Base-by-base conservation (phyloP, 2,888 invertebrate genomes). In the Octodonta nipae region DNA sequence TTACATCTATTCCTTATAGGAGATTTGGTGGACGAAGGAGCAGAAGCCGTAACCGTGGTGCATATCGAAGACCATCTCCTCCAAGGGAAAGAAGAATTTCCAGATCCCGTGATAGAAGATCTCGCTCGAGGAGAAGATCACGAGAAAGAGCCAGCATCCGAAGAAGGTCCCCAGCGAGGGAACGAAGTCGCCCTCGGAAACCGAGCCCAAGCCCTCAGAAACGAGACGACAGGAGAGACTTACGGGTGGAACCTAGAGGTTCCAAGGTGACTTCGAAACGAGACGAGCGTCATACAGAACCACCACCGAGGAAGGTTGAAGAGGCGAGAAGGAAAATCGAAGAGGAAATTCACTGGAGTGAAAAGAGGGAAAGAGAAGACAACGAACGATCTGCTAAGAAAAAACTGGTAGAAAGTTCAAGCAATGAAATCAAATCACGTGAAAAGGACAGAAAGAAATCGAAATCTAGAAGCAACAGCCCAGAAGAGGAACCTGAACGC, bases 51-150 rank as follows among this genome's bases (percentile, higher is more conserved):
- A 62, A 61, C 37, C 53, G 56, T 43, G 40, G 51, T 26, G 13
- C 35, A 3, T 51, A 52, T 31, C 37, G 58, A 26, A 46, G 57
- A 32, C 43, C 51, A 4, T 56, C 61, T 16, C 42, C 52, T 22
- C 41, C 50, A 6, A 42, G 56, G 8, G 56, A 53, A 20, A 47
- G 50, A 31, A 43, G 52, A 26, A 44, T 47, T 30, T 46, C 50
- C 13, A 45, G 56, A 32, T 63, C 64, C 2, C 49, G 57, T 24
- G 63, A 63, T 34, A 52, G 56, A n/a, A 50, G 61, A 15, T 58
- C 60, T 1, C 50, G 63, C 41, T 60, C 65, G 35, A 46, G 58
- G 31, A 49, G 54, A 28, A 49, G 58, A 32, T 54, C 56, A 7
- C 43, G 55, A 15, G 58, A 58, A 6, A 42, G 57, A 32, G 50